Evolutionary conservation across 2,113 vertebrate species (phyloP).

Genomic region (Lasiurus borealis): DNA sequence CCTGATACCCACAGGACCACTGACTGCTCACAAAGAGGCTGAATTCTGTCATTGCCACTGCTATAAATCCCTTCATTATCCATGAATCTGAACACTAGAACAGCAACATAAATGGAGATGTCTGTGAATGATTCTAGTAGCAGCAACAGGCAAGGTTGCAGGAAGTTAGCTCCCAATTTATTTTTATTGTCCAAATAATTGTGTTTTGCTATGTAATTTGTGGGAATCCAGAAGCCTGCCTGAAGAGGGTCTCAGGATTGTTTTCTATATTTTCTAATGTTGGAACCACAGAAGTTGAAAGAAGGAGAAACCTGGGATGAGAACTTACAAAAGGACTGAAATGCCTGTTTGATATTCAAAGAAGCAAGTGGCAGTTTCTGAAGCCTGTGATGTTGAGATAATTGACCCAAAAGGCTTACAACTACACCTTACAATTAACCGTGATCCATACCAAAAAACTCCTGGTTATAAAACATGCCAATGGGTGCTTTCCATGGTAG

Average conservation of each 20-base stretch:
- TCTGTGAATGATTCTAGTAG: background rate
- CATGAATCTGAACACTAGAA: background rate
- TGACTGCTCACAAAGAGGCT: too few species aligned
- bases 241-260: background rate
- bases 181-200: background rate
- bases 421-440: background rate
- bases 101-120: background rate
- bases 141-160: background rate
- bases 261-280: background rate
- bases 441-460: background rate
- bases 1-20: background rate
- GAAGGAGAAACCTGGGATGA: background rate
- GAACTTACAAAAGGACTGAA: background rate
- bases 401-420: background rate
- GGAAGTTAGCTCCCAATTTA: background rate
- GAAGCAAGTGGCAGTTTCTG: background rate
- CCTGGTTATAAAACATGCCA: background rate
- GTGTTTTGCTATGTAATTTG: background rate
- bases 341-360: background rate
- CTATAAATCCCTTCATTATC: background rate
- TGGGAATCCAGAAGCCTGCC: background rate
- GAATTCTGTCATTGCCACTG: background rate
- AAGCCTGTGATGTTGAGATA: background rate
- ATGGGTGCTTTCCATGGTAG: background rate
- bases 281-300: background rate